These are phyloP conservation scores for Chrysotoxum bicinctum DNA, from an alignment of 2,888 invertebrate species.

Conservation along the genomic window DNA sequence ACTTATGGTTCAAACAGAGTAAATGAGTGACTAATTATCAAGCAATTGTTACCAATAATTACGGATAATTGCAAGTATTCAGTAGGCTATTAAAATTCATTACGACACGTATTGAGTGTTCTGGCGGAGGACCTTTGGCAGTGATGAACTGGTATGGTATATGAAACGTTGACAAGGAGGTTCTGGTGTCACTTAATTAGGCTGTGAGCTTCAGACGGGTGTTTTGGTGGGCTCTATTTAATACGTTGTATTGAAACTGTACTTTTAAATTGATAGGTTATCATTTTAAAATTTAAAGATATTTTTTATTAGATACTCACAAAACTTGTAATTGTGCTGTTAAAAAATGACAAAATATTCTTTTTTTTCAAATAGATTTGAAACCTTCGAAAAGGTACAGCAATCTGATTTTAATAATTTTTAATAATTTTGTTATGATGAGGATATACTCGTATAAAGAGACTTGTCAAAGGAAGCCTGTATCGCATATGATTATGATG, in stretches of 20 bases:
- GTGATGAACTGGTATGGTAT: neutral
- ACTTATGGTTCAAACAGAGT: conserved; percentile 19
- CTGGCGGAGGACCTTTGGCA: neutral
- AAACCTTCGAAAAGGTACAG: too few species aligned
- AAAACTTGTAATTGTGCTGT: too few species aligned
- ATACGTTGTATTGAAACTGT: neutral
- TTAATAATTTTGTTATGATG: too few species aligned
- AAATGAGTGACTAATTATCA: conserved; percentile 65
- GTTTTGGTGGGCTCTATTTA: neutral
- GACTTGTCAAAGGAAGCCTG: too few species aligned
- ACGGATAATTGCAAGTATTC: conserved; percentile 69
- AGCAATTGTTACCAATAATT: conserved; percentile 69
- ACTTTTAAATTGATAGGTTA: too few species aligned
- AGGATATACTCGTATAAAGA: too few species aligned
- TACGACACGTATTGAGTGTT: conserved; percentile 24
- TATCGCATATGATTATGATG: too few species aligned
- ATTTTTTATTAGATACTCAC: too few species aligned
- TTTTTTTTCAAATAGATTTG: too few species aligned
- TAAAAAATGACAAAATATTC: too few species aligned
- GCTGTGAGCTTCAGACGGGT: neutral
- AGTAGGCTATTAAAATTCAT: conserved; percentile 70
- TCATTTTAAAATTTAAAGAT: too few species aligned
- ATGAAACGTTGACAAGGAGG: neutral
- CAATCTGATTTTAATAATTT: too few species aligned
- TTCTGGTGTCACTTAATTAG: neutral